Base-by-base conservation (phyloP, 1,140 invertebrate genomes). In the Charaxes varanes region DNA sequence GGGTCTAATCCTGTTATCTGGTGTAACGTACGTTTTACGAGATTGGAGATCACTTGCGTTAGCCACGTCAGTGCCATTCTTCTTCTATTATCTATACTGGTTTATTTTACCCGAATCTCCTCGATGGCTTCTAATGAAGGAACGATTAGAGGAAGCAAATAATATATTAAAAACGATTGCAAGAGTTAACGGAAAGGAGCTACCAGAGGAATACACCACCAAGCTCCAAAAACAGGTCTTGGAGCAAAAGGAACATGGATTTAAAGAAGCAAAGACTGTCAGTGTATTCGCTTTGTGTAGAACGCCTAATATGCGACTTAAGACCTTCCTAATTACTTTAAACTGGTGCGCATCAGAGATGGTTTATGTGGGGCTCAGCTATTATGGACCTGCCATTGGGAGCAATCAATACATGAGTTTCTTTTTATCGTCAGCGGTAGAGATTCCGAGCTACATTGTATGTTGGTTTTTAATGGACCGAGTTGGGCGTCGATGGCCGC, bases 321-420 rank as follows among this genome's bases (percentile, higher is more conserved):
- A 91, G 71, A 91, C 89, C 0, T 84, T 85, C 55, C 64, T 90
- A 12, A 91, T 91, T 14, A 91, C 90, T 0, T 55, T 91, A 3
- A 91, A 90, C 62, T 91, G 90, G 90, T 90, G 89, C 62, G 88
- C 87, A 8, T 89, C 88, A 37, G 87, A 94, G 55, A 94, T 93
- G 76, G 94, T 95, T 2, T 96, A 95, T 52, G 90, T 96, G 4
- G 94, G 93, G 0, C 73, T 95, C 24, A 94, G 92, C 45, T 94
- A 95, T 62, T 96, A 96, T 51, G 93, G 94, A 0, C 94, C 94
- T 6, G 90, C 93, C 4, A 86, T 96, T 8, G 94, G 93, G 12
- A 92, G 86, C 48, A 92, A 94, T 72, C 90, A 94, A 55, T 94
- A 95, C 70, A 85, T 96, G 42, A 95, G 93, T 61, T 96, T 96